Evolutionary conservation across 2,113 vertebrate species (phyloP).

Genomic region (Hucho hucho): DNA sequence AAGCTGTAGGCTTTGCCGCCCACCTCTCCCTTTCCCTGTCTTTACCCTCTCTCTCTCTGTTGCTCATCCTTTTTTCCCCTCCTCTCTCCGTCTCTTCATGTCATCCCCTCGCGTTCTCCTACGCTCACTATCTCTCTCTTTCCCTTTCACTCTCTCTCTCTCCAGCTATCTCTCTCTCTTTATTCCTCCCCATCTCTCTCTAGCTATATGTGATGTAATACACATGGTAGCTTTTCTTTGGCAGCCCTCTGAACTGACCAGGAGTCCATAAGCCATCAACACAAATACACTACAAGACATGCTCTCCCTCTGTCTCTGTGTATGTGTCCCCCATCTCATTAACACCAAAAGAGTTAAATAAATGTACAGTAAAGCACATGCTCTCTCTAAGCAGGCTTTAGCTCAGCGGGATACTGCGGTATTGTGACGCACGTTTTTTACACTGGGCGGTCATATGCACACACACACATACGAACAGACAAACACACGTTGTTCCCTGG

Average conservation of each 20-base stretch:
- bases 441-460: not conserved
- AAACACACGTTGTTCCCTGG: constrained; percentile 4
- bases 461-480: not conserved
- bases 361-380: not conserved
- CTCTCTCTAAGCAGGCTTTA: not conserved
- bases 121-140: not conserved
- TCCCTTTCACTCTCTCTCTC: not conserved
- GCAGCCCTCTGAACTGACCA: constrained; percentile 55
- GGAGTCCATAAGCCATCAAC: constrained; percentile 35
- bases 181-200: constrained; percentile 25
- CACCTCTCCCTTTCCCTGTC: constrained; percentile 38
- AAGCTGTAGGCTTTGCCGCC: constrained; percentile 52
- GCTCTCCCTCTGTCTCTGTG: not conserved
- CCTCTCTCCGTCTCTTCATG: not conserved
- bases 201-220: constrained; percentile 35
- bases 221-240: constrained; percentile 58
- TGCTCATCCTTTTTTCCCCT: not conserved
- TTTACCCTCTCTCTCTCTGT: not conserved
- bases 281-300: constrained; percentile 19
- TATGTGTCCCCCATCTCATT: not conserved
- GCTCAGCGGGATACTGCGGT: not conserved
- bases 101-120: constrained; percentile 4
- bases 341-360: not conserved
- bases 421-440: not conserved
- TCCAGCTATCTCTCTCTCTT: not conserved